A percentile compares a stretch with the other conserved stretches of the same genome.
Conservation (phyloP, 2,888 invertebrate genomes). For the Dorcus hopei region DNA sequence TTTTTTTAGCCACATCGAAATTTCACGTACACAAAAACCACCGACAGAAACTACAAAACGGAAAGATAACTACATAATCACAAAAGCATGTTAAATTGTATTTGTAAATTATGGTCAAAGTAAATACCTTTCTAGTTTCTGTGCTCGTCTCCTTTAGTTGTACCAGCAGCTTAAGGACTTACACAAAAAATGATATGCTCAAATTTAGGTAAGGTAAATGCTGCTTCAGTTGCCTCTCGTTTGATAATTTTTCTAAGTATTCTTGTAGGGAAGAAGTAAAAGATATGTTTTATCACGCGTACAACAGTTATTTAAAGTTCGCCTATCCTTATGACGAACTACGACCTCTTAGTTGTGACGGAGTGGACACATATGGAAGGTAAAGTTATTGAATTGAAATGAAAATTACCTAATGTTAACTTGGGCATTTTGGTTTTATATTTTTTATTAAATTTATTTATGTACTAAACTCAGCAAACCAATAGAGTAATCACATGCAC, state of each 20-base stretch:
- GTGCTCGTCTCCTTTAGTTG: background rate
- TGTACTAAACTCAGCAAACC: no score
- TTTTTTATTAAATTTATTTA: no score
- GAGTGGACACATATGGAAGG: constrained; percentile 91
- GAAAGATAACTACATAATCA: no score
- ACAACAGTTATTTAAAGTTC: constrained; percentile 88
- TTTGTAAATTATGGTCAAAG: no score
- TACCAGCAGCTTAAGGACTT: constrained; percentile 39
- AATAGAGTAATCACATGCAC: no score
- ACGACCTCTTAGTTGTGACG: constrained; percentile 92
- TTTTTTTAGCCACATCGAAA: no score
- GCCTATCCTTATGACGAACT: constrained; percentile 97
- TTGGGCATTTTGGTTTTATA: no score
- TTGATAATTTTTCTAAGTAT: constrained; percentile 2
- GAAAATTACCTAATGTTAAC: background rate
- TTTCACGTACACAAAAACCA: no score
- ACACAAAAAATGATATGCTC: constrained; percentile 58
- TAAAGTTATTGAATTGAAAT: constrained; percentile 31
- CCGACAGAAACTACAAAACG: no score
- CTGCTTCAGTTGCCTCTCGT: background rate
- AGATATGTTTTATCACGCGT: constrained; percentile 97
- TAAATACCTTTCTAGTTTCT: no score
- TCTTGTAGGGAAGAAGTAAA: constrained; percentile 78
- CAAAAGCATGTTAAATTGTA: no score
- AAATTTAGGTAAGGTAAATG: constrained; percentile 52